Evolutionary conservation across 2,113 vertebrate species (phyloP).

Genomic region (Numenius arquata): DNA sequence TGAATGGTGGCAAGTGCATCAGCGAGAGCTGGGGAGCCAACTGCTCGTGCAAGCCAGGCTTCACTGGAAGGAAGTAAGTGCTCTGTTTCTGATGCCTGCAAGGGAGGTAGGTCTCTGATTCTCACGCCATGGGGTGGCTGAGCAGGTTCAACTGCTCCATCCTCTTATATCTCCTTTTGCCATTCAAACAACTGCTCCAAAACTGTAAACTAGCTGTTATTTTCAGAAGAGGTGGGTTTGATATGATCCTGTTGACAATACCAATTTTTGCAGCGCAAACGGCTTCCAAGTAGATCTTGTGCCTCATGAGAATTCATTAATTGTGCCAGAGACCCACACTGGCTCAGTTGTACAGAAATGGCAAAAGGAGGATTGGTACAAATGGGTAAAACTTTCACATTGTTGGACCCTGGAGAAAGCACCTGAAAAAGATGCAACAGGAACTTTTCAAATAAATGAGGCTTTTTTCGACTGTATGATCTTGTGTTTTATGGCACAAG

Average conservation of each 20-base stretch:
- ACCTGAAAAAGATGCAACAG: neutral
- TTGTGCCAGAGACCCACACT: neutral
- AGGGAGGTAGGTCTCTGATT: fast-evolving
- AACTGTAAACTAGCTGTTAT: neutral
- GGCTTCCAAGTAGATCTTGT: neutral
- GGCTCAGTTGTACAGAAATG: neutral
- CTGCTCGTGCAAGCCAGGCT: conserved; percentile 88
- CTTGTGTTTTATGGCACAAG: neutral
- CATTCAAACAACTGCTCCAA: neutral
- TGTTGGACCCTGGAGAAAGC: neutral
- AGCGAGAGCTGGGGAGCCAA: conserved; percentile 79
- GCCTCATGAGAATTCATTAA: neutral
- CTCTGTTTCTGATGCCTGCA: neutral
- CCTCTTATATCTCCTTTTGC: neutral
- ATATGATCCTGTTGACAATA: neutral
- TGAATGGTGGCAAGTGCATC: conserved; percentile 77
- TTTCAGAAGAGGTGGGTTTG: neutral
- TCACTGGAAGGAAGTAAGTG: conserved; percentile 81
- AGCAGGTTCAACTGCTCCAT: neutral
- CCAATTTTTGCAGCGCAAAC: neutral
- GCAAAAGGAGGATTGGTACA: neutral
- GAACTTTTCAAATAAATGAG: neutral
- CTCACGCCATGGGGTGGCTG: neutral
- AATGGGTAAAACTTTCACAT: neutral
- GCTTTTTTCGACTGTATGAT: neutral